Conservation (phyloP, 30 jellyfish, hydroid and myxozoan genomes). For the Turritopsis rubra region DNA sequence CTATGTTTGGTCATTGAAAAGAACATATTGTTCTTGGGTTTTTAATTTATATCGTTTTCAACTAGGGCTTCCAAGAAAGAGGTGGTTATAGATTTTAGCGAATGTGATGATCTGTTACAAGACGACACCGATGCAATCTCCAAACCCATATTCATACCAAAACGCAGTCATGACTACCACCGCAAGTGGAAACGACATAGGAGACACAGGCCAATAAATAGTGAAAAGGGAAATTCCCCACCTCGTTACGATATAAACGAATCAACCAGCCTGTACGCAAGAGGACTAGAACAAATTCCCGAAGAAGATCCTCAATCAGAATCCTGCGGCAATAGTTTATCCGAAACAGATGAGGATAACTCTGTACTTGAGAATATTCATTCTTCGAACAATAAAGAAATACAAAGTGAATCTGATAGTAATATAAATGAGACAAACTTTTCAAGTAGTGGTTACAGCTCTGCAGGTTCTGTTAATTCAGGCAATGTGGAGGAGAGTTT, state of each 20-base stretch:
- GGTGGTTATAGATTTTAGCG: not conserved
- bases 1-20: too few relatives aligned
- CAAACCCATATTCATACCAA: conserved; percentile 69
- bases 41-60: not conserved
- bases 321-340: not conserved
- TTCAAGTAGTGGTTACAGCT: not conserved
- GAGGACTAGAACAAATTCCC: conserved; percentile 77
- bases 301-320: conserved; percentile 52
- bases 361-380: conserved; percentile 26
- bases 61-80: not conserved
- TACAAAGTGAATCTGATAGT: not conserved
- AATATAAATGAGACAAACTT: not conserved
- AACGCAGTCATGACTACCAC: conserved; percentile 38
- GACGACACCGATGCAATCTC: conserved; percentile 71
- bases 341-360: conserved; percentile 27
- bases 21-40: too few relatives aligned
- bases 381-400: not conserved
- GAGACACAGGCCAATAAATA: conserved; percentile 44
- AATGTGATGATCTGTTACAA: conserved; percentile 13
- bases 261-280: conserved; percentile 49
- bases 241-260: conserved; percentile 34
- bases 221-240: conserved; percentile 57
- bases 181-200: conserved; percentile 44
- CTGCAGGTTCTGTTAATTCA: conserved; percentile 7
- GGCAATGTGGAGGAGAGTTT: not conserved